phyloP scores from a whole-genome alignment of 2,113 vertebrate species.

The Amia ocellicauda region DNA sequence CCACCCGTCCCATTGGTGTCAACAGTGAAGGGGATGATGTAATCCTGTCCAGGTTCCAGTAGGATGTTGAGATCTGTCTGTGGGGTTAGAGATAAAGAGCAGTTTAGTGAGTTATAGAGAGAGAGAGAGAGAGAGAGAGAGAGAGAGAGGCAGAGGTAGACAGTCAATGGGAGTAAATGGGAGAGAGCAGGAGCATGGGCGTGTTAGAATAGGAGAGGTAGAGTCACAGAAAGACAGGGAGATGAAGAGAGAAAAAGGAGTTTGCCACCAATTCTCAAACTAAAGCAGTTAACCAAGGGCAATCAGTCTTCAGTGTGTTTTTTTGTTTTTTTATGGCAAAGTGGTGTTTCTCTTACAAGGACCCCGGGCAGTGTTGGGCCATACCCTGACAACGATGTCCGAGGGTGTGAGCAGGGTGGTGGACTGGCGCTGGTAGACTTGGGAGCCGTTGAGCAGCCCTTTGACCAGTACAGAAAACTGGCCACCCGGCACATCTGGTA shows the following conservation, averaged over 20 bases:
- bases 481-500: slow-evolving; percentile 42
- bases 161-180: too few species aligned
- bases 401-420: slow-evolving; percentile 63
- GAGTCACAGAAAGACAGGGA: too few species aligned
- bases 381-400: slow-evolving; percentile 56
- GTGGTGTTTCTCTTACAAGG: too few species aligned
- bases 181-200: too few species aligned
- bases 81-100: background rate
- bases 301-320: too few species aligned
- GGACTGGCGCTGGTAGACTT: slow-evolving; percentile 56
- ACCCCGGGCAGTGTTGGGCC: too few species aligned
- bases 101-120: background rate
- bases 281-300: background rate
- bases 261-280: background rate
- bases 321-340: too few species aligned
- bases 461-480: slow-evolving; percentile 58
- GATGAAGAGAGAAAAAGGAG: background rate
- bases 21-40: slow-evolving; percentile 47
- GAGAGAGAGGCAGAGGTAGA: too few species aligned
- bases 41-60: slow-evolving; percentile 49
- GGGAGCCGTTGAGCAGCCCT: slow-evolving; percentile 49
- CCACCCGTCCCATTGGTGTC: slow-evolving; percentile 44
- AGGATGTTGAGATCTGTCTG: slow-evolving; percentile 46
- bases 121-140: too few species aligned
- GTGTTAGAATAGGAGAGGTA: too few species aligned